Base-by-base conservation (phyloP, 2,888 invertebrate species). In the Chymomyza caudatula region DNA sequence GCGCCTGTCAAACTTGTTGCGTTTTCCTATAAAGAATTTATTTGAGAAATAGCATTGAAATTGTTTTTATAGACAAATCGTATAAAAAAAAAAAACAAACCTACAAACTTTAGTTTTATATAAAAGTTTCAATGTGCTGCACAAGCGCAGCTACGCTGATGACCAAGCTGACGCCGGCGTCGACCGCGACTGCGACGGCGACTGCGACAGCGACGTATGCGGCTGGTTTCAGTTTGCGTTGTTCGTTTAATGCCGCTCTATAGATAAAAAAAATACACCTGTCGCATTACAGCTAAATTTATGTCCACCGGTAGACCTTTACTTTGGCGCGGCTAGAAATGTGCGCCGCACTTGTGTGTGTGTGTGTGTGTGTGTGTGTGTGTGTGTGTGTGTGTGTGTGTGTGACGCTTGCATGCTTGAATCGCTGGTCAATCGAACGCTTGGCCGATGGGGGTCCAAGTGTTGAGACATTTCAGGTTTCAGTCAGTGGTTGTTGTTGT, bases 221-320 rank as follows among this genome's bases (percentile, higher is more conserved):
- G 63, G 37, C 73, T 20, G 63, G 43, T 37, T 23, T 4, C 20
- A 25, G 29, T 22, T 52, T 63, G 66, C 71, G 53, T 25, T 55
- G 78, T 67, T 82, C 78, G 75, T 73, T 80, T 82, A 71, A 73
- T 84, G 82, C 80, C 78, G 78, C 69, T 83, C 77, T 86, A 87
- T 85, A 87, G 84, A 83, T 83, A 83, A 86, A 83, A 55, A 54
- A 83, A 88, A 88, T 88, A 89, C 88, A 88, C 88, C 88, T 88
- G 88, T 88, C 88, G 88, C 88, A 89, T 89, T 88, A 88, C 89
- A 85, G 86, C 79, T 82, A 87, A 89, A 88, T 89, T 89, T 89
- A 88, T 88, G 87, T 88, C 83, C 89, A 88, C 88, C 87, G 88
- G 88, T 88, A 88, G 88, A 88, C 88, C 88, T 88, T 88, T 88